Conservation (phyloP, 2,113 vertebrate genomes). For the Riparia riparia region DNA sequence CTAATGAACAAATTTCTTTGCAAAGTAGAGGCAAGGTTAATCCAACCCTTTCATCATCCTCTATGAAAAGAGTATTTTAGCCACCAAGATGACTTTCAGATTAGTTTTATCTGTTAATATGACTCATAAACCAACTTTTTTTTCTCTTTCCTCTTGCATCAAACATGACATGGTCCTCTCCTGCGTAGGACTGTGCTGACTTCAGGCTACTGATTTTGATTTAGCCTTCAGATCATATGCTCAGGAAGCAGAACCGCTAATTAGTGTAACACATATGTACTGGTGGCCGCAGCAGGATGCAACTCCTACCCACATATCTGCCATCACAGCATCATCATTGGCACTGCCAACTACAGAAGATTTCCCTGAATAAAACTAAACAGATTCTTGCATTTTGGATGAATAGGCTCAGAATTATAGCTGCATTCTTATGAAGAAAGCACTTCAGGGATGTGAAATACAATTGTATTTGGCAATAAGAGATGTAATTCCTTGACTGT, state of each 20-base stretch:
- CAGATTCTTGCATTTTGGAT: background rate
- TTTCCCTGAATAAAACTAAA: background rate
- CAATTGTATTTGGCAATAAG: background rate
- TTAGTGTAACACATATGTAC: background rate
- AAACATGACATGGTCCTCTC: background rate
- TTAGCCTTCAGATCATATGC: constrained; percentile 25
- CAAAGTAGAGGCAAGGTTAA: background rate
- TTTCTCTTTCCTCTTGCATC: background rate
- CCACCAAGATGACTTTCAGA: background rate
- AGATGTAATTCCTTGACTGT: background rate
- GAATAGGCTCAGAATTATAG: background rate
- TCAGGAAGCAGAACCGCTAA: constrained; percentile 52
- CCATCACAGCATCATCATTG: background rate
- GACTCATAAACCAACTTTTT: background rate
- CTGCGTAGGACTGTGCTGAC: constrained; percentile 4
- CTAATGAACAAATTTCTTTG: background rate
- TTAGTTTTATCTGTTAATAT: background rate
- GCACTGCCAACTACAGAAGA: background rate
- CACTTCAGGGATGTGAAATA: background rate
- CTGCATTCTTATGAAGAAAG: background rate
- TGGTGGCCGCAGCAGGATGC: background rate
- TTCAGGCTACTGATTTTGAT: constrained; percentile 1
- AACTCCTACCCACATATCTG: constrained; percentile 20
- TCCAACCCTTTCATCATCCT: background rate
- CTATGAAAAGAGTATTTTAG: background rate